Conservation (phyloP, 2,888 invertebrate genomes). For the Zaprionus obscuricornis region DNA sequence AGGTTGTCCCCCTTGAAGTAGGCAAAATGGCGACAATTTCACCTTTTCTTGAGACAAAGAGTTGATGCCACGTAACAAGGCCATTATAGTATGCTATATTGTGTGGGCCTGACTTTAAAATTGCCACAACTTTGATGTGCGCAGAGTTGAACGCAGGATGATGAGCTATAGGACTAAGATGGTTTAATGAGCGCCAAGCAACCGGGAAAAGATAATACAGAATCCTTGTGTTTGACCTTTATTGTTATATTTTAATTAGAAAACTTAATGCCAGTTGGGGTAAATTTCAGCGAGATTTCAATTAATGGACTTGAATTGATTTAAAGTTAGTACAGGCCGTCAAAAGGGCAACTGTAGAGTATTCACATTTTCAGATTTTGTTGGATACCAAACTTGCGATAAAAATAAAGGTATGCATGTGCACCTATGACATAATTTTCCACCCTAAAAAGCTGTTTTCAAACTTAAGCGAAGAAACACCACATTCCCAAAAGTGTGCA, state of each 20-base stretch:
- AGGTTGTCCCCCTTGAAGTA: too few species aligned
- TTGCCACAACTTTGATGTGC: slow-evolving; percentile 11
- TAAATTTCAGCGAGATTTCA: slow-evolving; percentile 24
- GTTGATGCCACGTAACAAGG: slow-evolving; percentile 74
- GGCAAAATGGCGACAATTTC: slow-evolving; percentile 38
- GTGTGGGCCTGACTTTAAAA: slow-evolving; percentile 13
- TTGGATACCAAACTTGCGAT: slow-evolving; percentile 24
- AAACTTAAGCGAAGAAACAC: not conserved
- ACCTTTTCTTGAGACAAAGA: slow-evolving; percentile 77
- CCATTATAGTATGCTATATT: slow-evolving; percentile 66
- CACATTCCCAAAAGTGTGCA: slow-evolving; percentile 61
- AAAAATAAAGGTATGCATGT: not conserved
- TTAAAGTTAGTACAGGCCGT: slow-evolving; percentile 1
- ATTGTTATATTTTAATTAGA: slow-evolving; percentile 77
- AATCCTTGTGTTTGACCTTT: too few species aligned
- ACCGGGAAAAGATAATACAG: slow-evolving; percentile 47
- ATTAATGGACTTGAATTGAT: slow-evolving; percentile 52
- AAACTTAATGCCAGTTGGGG: slow-evolving; percentile 62
- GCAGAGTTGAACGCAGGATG: not conserved
- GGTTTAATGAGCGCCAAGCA: slow-evolving; percentile 44
- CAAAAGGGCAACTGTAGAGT: slow-evolving; percentile 12
- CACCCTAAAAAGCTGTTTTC: slow-evolving; percentile 20
- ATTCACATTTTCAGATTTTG: slow-evolving; percentile 28
- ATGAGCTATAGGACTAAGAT: slow-evolving; percentile 23
- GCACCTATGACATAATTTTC: not conserved